Evolutionary conservation across 2,797 vertebrate genomes (phyloP).

Genomic region (Myotis pilosus): DNA sequence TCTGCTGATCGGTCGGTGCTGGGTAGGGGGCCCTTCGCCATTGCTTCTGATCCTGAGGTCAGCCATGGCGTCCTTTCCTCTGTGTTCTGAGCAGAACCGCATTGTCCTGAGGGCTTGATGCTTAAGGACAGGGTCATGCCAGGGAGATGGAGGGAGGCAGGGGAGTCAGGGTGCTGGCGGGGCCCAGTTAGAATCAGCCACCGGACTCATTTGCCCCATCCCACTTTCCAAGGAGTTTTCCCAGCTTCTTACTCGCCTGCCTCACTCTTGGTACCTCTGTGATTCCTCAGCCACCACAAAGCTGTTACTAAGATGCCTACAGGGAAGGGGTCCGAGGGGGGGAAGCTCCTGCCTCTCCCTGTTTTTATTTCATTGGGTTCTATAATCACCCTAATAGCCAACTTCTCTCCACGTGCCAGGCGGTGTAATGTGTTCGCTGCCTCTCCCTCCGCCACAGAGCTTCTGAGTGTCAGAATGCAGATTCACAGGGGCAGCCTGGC

Average conservation of each 20-base stretch:
- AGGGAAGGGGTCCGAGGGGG: neutral
- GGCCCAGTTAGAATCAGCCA: neutral
- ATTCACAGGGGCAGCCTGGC: neutral
- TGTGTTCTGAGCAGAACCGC: neutral
- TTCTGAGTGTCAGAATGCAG: neutral
- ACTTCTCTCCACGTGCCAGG: neutral
- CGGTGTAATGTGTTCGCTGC: neutral
- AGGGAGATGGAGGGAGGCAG: neutral
- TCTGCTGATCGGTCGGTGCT: too few relatives aligned
- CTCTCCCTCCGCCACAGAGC: neutral
- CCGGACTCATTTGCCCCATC: neutral
- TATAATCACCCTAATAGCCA: neutral
- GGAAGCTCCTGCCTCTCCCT: neutral
- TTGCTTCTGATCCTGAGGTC: neutral
- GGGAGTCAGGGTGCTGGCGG: neutral
- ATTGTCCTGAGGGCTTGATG: neutral
- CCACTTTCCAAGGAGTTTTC: neutral
- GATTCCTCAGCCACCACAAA: neutral
- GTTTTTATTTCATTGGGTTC: neutral
- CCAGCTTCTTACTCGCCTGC: neutral
- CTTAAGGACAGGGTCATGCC: neutral
- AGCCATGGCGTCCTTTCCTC: neutral
- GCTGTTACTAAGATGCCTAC: rapidly evolving
- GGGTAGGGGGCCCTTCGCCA: neutral
- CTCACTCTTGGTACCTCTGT: neutral